phyloP scores from a whole-genome alignment of 2,113 vertebrate genomes.

The Trinectes maculatus region DNA sequence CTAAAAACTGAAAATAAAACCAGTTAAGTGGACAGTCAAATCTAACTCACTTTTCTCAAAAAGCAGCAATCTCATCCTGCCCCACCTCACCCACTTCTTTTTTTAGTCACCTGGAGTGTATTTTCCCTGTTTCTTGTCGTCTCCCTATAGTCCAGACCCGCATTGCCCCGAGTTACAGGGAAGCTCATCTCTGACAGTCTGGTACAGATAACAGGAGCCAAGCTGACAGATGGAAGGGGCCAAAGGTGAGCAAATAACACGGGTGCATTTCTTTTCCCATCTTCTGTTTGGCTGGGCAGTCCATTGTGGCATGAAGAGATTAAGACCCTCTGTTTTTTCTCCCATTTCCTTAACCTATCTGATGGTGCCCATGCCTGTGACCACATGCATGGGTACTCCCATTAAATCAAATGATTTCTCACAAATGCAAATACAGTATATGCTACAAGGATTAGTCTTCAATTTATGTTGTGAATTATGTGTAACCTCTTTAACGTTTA shows the following conservation, averaged over 20 bases:
- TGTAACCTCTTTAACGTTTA: neutral
- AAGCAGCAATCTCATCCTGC: conserved; percentile 68
- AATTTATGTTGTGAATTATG: neutral
- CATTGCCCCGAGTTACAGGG: conserved; percentile 62
- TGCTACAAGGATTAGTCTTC: neutral
- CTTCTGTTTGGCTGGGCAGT: conserved; percentile 77
- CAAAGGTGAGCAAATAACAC: conserved; percentile 77
- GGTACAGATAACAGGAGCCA: conserved; percentile 81
- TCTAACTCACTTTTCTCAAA: conserved; percentile 22
- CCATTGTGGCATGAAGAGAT: conserved; percentile 65
- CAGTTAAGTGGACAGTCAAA: neutral
- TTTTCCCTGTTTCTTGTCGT: conserved; percentile 7
- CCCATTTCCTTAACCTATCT: conserved; percentile 7
- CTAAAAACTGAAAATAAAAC: conserved; percentile 5
- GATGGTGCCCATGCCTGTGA: conserved; percentile 64
- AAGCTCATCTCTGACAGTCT: conserved; percentile 68
- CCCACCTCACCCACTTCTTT: neutral
- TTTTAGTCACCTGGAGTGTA: conserved; percentile 45
- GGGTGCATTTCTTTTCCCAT: conserved; percentile 75
- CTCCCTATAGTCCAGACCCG: conserved; percentile 57
- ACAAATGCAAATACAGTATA: neutral
- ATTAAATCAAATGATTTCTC: neutral
- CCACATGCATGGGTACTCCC: conserved; percentile 35
- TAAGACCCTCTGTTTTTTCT: conserved; percentile 33
- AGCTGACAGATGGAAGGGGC: conserved; percentile 79